Evolutionary conservation across 2,797 vertebrate genomes (phyloP).

Genomic region (Remorina albescens): DNA sequence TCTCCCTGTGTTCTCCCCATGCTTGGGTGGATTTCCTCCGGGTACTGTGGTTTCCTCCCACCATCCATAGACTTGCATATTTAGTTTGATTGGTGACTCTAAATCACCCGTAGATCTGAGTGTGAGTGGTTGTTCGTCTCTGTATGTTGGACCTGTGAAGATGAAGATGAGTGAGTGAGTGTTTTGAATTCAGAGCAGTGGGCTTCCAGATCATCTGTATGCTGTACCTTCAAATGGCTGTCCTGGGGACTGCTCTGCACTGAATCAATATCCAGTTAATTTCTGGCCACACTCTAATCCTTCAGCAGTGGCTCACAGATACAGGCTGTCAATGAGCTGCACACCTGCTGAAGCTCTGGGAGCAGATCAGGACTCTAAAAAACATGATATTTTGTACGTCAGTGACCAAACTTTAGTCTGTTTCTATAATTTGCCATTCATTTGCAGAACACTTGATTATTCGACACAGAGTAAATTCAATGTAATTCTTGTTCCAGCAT

Average conservation of each 20-base stretch:
- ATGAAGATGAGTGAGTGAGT: too few relatives aligned
- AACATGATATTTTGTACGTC: constrained; percentile 42
- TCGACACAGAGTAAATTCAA: constrained; percentile 1
- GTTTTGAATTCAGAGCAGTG: constrained; percentile 62
- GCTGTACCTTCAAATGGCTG: constrained; percentile 67
- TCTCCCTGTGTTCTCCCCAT: too few relatives aligned
- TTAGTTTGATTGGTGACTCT: too few relatives aligned
- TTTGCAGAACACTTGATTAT: constrained; percentile 8
- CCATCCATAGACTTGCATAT: too few relatives aligned
- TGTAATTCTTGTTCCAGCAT: neutral
- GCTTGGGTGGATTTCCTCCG: too few relatives aligned
- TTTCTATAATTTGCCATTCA: constrained; percentile 15
- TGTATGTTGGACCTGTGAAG: too few relatives aligned
- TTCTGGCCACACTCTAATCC: constrained; percentile 73
- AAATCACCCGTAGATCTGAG: too few relatives aligned
- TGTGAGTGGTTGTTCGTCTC: too few relatives aligned
- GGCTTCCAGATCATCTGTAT: constrained; percentile 54
- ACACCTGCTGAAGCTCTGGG: constrained; percentile 50
- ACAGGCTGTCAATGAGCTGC: constrained; percentile 55
- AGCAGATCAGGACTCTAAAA: constrained; percentile 35
- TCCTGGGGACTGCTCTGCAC: constrained; percentile 67
- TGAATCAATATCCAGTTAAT: constrained; percentile 83
- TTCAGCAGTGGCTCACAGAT: constrained; percentile 67
- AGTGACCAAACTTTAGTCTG: constrained; percentile 5
- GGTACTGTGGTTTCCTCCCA: too few relatives aligned